Evolutionary conservation across 2,888 invertebrate genomes (phyloP).

Genomic region (Nasonovia ribisnigri): DNA sequence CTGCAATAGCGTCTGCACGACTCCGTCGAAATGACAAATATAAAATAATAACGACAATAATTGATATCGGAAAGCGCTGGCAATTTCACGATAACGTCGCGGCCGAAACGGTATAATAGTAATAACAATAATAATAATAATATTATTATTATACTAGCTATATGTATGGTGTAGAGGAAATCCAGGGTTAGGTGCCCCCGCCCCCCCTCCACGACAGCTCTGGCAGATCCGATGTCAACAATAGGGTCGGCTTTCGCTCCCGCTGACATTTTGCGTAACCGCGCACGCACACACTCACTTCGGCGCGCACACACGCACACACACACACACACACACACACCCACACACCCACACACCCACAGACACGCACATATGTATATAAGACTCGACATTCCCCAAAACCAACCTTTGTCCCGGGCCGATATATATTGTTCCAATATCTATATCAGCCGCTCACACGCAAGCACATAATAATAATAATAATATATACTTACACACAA

Average conservation of each 20-base stretch:
- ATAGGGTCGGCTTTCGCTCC: slow-evolving; percentile 28
- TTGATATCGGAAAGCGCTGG: slow-evolving; percentile 16
- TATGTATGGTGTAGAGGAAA: neutral
- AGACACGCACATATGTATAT: neutral
- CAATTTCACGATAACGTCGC: neutral
- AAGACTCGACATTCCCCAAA: slow-evolving; percentile 17
- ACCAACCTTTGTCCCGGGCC: neutral
- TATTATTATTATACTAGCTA: neutral
- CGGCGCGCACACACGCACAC: too few species aligned
- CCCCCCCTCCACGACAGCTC: neutral
- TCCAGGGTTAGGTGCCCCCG: neutral
- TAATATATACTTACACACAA: neutral
- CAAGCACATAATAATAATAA: neutral
- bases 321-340: neutral
- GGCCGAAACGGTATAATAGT: neutral
- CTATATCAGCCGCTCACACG: slow-evolving; percentile 7
- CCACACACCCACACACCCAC: neutral
- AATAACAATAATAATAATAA: neutral
- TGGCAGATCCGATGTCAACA: slow-evolving; percentile 50
- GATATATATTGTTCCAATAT: slow-evolving; percentile 10
- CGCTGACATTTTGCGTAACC: slow-evolving; percentile 46
- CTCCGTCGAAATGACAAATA: neutral
- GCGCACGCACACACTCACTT: neutral
- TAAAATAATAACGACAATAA: neutral
- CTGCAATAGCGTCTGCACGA: neutral